Conservation (phyloP, 2,797 vertebrate genomes). For the Ambastaia sidthimunki region DNA sequence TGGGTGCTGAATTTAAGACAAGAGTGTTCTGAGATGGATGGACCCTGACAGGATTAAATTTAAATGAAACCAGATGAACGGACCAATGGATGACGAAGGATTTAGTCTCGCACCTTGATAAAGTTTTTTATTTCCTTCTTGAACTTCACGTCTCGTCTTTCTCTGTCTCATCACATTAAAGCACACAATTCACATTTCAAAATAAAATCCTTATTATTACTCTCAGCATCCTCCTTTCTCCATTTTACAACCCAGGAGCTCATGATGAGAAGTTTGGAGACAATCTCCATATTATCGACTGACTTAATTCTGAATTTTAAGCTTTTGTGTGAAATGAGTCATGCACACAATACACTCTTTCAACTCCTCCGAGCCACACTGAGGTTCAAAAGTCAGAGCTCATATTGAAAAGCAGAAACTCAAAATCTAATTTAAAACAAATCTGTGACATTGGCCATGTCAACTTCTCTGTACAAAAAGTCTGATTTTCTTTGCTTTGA, state of each 20-base stretch:
- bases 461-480: neutral
- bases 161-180: neutral
- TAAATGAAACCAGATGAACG: conserved; percentile 65
- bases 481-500: neutral
- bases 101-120: conserved; percentile 19
- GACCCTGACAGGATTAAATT: conserved; percentile 72
- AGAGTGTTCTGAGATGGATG: conserved; percentile 73
- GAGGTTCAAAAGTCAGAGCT: neutral
- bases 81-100: conserved; percentile 40
- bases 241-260: neutral
- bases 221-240: neutral
- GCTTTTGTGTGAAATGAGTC: neutral
- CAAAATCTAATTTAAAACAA: neutral
- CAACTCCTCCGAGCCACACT: neutral
- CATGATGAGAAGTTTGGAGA: neutral
- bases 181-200: neutral
- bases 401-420: neutral
- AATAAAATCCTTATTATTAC: conserved; percentile 5
- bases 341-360: neutral
- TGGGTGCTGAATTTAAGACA: conserved; percentile 44
- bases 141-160: conserved; percentile 40
- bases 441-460: neutral
- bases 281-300: neutral
- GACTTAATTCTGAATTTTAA: neutral
- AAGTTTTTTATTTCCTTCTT: conserved; percentile 32